Evolutionary conservation across 30 jellyfish, hydroid and myxozoan genomes (phyloP), one percentile per base, ranked within the genome.

Genomic region (Pseudorhiza aurosa): DNA sequence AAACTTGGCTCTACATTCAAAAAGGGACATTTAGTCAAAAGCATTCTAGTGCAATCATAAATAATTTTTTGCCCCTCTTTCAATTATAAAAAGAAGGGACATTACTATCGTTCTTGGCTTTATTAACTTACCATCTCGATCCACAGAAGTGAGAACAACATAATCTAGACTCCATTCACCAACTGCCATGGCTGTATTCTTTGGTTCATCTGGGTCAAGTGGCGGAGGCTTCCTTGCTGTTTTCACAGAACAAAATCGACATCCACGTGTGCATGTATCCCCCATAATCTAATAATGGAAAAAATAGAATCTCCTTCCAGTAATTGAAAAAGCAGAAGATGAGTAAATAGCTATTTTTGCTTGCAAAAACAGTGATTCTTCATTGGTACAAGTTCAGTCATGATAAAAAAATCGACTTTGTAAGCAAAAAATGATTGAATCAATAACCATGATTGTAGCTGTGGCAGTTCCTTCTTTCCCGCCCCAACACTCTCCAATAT

Each of bases 401-500:
- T n/a, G n/a, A n/a, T n/a, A n/a, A n/a, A n/a, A n/a, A n/a, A n/a
- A n/a, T 25, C 29, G 10, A 70, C 35, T 32, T 22, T 44, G 0
- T 2, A 45, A 46, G 22, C 4, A 47, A 17, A 14, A 32, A 33
- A 47, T 27, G n/a, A n/a, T n/a, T n/a, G n/a, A n/a, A n/a, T 27
- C 44, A 4, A 68, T 30, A 29, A 88, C 96, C 99, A 94, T 94
- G 49, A 94, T 94, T 37, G 99, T 94, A 10, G 99, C 99, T 25
- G 99, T 94, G 8, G 97, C 97, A 35, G 97, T 82, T 36, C 97
- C 97, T 31, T 88, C 97, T 60, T 83, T 87, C 30, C 97, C 99
- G 31, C 97, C 97, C 99, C 99, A 94, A 35, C 99, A 94, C 59
- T 94, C 99, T 17, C 97, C 99, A 55, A 94, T 94, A 59, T 94